Conservation (phyloP, 2,888 invertebrate species). For the Philhelius pedissequus region DNA sequence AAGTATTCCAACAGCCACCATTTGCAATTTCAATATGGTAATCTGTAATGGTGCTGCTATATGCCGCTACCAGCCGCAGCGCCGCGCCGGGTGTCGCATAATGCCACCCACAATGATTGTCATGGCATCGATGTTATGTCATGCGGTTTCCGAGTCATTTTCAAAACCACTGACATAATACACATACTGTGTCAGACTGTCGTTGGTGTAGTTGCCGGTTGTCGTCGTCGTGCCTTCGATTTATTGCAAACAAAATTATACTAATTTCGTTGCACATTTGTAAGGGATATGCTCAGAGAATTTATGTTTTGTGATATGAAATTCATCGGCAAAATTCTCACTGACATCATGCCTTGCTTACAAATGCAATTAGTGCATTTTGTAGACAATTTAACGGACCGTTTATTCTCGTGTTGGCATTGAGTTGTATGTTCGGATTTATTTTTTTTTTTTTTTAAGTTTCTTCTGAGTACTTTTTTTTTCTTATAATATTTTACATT, state of each 20-base stretch:
- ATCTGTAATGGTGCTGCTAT: not conserved
- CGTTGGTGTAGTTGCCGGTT: not conserved
- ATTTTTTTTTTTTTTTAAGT: not conserved
- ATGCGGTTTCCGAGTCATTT: constrained; percentile 20
- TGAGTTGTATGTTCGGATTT: not conserved
- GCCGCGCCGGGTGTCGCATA: constrained; percentile 20
- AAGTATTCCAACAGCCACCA: constrained; percentile 5
- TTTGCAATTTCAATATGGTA: not conserved
- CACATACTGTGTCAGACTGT: not conserved
- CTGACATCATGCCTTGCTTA: constrained; percentile 38
- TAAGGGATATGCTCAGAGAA: not conserved
- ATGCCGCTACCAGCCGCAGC: not conserved
- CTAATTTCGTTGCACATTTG: constrained; percentile 5
- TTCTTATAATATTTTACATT: not conserved
- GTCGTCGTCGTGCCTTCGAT: constrained; percentile 3
- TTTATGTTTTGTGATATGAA: not conserved
- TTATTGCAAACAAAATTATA: constrained; percentile 1
- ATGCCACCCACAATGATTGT: constrained; percentile 30
- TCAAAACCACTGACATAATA: constrained; percentile 8
- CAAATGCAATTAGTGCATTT: constrained; percentile 44
- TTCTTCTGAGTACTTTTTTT: not conserved
- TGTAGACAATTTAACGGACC: constrained; percentile 31
- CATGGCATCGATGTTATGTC: constrained; percentile 13
- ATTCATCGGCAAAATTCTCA: not conserved
- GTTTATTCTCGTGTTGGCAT: constrained; percentile 11